Evolutionary conservation across 2,888 invertebrate species (phyloP), one percentile per base, ranked within the genome.

Genomic region (Actias luna): DNA sequence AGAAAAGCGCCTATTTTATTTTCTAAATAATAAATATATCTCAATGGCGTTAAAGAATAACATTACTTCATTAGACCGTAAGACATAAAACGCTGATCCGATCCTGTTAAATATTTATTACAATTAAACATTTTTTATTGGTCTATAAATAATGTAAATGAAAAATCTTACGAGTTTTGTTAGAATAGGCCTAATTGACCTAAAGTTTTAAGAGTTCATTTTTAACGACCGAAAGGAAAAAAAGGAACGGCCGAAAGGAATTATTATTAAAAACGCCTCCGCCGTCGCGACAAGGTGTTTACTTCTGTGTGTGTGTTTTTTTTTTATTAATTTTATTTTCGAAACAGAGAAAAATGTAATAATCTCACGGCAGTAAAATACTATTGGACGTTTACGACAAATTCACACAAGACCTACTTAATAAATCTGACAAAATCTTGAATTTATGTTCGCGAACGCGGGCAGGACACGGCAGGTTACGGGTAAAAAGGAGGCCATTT

Each of bases 381-480:
- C 81, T 79, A 85, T 87, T 75, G 78, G 89, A 90, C 89, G 55
- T 90, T 91, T 89, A 91, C 87, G 89, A 89, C 87, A 84, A 89
- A 88, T 91, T 85, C 87, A 89, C 88, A 88, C 88, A 85, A 83
- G 85, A 82, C 82, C 82, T 87, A 88, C 87, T 87, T 85, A 86
- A 88, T 87, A 89, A 89, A 90, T 89, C 89, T 88, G 88, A 89
- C 89, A 87, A 84, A 85, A 86, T 80, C 82, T 80, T 68, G 81
- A 87, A 89, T 90, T 90, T 90, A 91, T 85, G 84, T 79, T 74
- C 78, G 81, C 78, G 75, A 77, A 72, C 72, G 70, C 68, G 70
- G 22, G 39, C 39, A 12, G 71, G 72, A 69, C 70, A 58, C 60
- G 22, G 39, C 39, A 12, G 71, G 72, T 69, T 70, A 58, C 60